Percentiles rank a stretch among this genome's conserved stretches.
phyloP scores from a whole-genome alignment of 2,888 invertebrate genomes.

The Strigamia transsilvanica region DNA sequence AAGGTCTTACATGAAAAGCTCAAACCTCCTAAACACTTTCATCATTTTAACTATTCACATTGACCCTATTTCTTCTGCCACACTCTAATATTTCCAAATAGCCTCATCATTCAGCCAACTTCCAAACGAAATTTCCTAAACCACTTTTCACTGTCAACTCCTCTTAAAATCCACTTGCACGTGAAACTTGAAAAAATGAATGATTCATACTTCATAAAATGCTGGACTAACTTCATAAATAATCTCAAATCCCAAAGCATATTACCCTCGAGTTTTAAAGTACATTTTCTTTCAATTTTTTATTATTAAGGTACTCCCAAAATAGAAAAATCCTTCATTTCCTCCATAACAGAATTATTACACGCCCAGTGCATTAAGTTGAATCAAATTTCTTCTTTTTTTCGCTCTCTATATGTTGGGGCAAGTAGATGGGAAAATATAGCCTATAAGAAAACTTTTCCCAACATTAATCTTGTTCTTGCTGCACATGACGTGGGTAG shows the following conservation, averaged over 20 bases:
- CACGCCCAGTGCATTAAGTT: slow-evolving; percentile 5
- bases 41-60: slow-evolving; percentile 16
- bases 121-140: slow-evolving; percentile 26
- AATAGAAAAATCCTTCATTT: not conserved
- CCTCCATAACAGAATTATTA: not conserved
- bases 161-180: not conserved
- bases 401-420: not conserved
- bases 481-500: slow-evolving; percentile 20
- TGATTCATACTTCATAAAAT: not conserved
- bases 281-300: not conserved
- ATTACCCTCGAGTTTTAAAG: not conserved
- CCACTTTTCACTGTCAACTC: slow-evolving; percentile 18
- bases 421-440: not conserved
- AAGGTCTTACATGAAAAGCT: not conserved
- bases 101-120: not conserved
- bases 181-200: not conserved
- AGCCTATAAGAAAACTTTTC: slow-evolving; percentile 10
- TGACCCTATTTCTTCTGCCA: not conserved
- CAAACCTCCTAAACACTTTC: not conserved
- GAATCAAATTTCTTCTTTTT: not conserved
- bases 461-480: slow-evolving; percentile 27
- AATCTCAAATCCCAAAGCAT: not conserved
- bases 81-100: not conserved
- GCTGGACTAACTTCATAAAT: not conserved
- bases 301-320: not conserved